Percentiles rank a stretch among this genome's conserved stretches.
These are phyloP conservation scores for Orientallactaga sibirica DNA, from an alignment of 2,797 vertebrate genomes.

Conservation along the genomic window DNA sequence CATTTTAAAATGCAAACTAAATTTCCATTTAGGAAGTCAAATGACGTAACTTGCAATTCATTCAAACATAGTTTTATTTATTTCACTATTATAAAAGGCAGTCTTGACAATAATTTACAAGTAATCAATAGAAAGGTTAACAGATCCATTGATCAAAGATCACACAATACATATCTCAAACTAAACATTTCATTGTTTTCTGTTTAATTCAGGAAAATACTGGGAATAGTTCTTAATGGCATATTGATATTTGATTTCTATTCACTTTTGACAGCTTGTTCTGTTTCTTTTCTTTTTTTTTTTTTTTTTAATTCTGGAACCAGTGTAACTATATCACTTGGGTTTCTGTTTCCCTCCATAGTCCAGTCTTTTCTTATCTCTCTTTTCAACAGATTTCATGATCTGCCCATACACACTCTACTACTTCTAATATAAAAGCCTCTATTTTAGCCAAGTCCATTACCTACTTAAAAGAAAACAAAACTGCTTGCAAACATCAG, in stretches of 20 bases:
- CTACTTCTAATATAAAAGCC: not conserved
- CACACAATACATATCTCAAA: not conserved
- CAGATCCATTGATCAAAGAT: not conserved
- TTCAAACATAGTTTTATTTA: not conserved
- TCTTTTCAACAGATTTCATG: not conserved
- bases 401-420: not conserved
- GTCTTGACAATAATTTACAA: not conserved
- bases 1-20: not conserved
- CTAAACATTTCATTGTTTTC: not conserved
- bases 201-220: not conserved
- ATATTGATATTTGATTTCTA: not conserved
- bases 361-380: not conserved
- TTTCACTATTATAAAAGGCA: not conserved
- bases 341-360: too few relatives aligned
- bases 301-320: not conserved
- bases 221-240: not conserved
- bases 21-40: slow-evolving; percentile 17
- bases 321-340: not conserved
- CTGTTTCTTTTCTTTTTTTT: not conserved
- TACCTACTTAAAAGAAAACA: not conserved
- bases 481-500: not conserved
- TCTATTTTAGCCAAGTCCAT: not conserved
- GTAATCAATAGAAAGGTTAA: not conserved
- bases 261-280: not conserved
- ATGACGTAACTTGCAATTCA: slow-evolving; percentile 1